Percentiles rank a stretch among this genome's conserved stretches.
Conservation (phyloP, 23 tunicate genomes). For the Aplidium turbinatum region DNA sequence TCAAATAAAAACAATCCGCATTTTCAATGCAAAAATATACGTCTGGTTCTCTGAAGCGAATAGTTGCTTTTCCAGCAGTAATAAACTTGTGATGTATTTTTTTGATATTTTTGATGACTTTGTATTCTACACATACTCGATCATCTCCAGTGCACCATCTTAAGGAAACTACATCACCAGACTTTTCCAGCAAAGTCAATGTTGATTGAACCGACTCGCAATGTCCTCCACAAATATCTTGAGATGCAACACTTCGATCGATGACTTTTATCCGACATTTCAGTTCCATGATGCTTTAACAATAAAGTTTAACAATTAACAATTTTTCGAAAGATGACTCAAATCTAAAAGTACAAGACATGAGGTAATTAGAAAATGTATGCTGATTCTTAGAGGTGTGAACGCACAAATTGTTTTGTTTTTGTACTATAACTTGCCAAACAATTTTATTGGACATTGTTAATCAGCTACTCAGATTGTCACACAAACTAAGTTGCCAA, state of each 20-base stretch:
- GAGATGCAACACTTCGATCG: slow-evolving; percentile 36
- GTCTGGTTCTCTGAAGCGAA: slow-evolving; percentile 59
- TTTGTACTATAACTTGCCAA: too few relatives aligned
- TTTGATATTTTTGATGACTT: slow-evolving; percentile 49
- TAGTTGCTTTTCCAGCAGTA: slow-evolving; percentile 74
- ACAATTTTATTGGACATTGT: too few relatives aligned
- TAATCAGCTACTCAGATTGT: too few relatives aligned
- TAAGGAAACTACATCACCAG: slow-evolving; percentile 41
- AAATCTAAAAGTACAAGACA: too few relatives aligned
- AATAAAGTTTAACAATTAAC: too few relatives aligned
- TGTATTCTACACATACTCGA: slow-evolving; percentile 45
- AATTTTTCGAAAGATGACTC: too few relatives aligned
- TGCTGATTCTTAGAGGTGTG: too few relatives aligned
- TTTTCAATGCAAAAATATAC: slow-evolving; percentile 59
- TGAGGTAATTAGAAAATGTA: too few relatives aligned
- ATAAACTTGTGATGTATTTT: slow-evolving; percentile 47
- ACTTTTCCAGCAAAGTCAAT: slow-evolving; percentile 38
- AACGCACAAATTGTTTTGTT: too few relatives aligned
- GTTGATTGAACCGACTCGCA: slow-evolving; percentile 54
- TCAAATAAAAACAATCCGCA: slow-evolving; percentile 56
- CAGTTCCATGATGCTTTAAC: slow-evolving; percentile 32
- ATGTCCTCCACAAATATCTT: slow-evolving; percentile 33
- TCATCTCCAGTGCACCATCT: slow-evolving; percentile 64
- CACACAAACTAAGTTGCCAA: too few relatives aligned
- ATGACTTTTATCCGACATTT: slow-evolving; percentile 65